phyloP scores from a whole-genome alignment of 2,113 vertebrate genomes.

The Ondatra zibethicus region DNA sequence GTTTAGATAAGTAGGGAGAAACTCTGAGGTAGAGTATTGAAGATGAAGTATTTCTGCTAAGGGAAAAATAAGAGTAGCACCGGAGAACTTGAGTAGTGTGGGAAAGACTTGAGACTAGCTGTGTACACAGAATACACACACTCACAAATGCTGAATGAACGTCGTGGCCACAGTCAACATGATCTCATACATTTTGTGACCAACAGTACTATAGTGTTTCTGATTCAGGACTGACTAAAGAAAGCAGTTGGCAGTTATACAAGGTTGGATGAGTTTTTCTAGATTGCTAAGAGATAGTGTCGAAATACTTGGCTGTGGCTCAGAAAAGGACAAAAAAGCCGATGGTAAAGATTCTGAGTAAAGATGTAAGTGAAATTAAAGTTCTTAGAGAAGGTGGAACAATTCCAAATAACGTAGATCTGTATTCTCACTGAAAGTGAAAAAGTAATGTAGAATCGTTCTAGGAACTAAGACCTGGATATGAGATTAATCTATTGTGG shows the following conservation, averaged over 20 bases:
- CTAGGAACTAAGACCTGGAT: background rate
- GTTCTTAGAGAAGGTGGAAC: slow-evolving; percentile 43
- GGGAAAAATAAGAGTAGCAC: background rate
- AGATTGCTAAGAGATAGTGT: slow-evolving; percentile 54
- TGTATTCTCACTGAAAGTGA: slow-evolving; percentile 24
- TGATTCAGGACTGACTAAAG: slow-evolving; percentile 60
- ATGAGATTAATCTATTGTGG: background rate
- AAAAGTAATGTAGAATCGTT: background rate
- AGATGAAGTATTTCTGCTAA: background rate
- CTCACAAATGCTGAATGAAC: background rate
- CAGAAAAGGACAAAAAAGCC: slow-evolving; percentile 14
- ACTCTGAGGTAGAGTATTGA: slow-evolving; percentile 25
- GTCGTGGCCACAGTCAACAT: slow-evolving; percentile 38
- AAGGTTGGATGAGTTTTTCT: slow-evolving; percentile 61
- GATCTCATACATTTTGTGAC: slow-evolving; percentile 45
- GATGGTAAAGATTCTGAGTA: slow-evolving; percentile 29
- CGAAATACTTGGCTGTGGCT: slow-evolving; percentile 58
- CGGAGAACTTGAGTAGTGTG: background rate
- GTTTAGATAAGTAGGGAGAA: background rate
- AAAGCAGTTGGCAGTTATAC: slow-evolving; percentile 58
- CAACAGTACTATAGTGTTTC: slow-evolving; percentile 26
- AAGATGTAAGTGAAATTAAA: slow-evolving; percentile 40
- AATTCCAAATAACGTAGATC: slow-evolving; percentile 7
- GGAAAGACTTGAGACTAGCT: background rate
- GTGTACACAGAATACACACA: background rate